Evolutionary conservation across 2,888 invertebrate species (phyloP), one percentile per base, ranked within the genome.

Genomic region (Caenorhabditis sp.): DNA sequence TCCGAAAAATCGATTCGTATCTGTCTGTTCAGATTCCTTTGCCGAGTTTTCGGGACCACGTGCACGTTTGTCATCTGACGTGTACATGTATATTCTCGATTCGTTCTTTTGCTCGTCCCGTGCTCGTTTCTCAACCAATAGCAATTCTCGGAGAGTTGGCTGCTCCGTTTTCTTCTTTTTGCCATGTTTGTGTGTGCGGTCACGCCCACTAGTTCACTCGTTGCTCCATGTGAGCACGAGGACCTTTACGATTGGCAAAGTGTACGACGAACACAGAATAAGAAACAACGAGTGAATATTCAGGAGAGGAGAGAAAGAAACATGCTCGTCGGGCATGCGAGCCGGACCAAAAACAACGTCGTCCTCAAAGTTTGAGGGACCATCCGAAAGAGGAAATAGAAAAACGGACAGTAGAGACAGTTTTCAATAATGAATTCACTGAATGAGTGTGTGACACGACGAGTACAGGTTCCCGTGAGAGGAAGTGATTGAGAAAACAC

Each of bases 221-320:
- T 40, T 24, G 40, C 60, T 60, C 40, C 40, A 24, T 47, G 40
- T 32, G 40, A 55, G 72, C 64, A 65, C 58, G 37, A 50, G 74
- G 74, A 74, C 74, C 74, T 65, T 74, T 74, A 74, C 74, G 65
- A 65, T 65, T 67, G 74, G 65, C 60, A 76, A 76, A 76, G 76
- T 76, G 76, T 76, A 76, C 76, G 65, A 74, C 74, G 67, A 67
- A 76, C 76, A 76, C 76, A 76, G 76, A 76, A 76, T 76, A 67
- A 76, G 67, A 67, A 76, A 61, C 67, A 76, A 44, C 64, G 74
- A 74, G 76, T 61, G 67, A 76, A 67, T 76, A 76, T 76, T 76
- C 76, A 76, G 61, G 53, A 67, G 56, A 56, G 74, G 60, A 58
- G 65, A 67, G 58, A 50, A 51, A 60, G 76, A 61, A 40, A 56